These are phyloP conservation scores for Troides helena DNA, from an alignment of 2,888 invertebrate species.

Conservation along the genomic window DNA sequence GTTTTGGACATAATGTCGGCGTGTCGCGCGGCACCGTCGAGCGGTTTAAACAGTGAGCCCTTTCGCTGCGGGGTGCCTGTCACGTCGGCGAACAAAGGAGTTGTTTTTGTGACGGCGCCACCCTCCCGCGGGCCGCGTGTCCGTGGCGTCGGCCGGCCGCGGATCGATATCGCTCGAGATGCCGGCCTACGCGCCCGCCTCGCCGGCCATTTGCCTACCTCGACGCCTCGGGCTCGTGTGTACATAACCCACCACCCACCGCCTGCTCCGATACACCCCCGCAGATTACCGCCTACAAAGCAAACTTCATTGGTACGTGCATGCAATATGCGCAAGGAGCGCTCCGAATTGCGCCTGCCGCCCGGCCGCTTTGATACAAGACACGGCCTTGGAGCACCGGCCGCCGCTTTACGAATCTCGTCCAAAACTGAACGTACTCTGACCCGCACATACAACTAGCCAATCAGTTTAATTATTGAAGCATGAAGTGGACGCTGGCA, in stretches of 20 bases:
- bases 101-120: constrained; percentile 63
- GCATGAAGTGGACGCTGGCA: constrained; percentile 27
- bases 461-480: constrained; percentile 67
- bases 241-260: constrained; percentile 76
- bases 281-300: constrained; percentile 80
- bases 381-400: constrained; percentile 44
- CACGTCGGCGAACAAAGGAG: constrained; percentile 72
- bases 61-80: constrained; percentile 38
- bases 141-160: constrained; percentile 68
- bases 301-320: constrained; percentile 80
- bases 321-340: constrained; percentile 80
- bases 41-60: constrained; percentile 20
- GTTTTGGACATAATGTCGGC: neutral
- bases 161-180: constrained; percentile 78
- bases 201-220: constrained; percentile 80
- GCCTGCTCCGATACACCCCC: constrained; percentile 73
- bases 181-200: constrained; percentile 76
- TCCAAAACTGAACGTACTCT: constrained; percentile 45
- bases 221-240: constrained; percentile 79
- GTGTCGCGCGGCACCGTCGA: neutral
- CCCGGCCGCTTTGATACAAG: constrained; percentile 73
- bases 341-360: constrained; percentile 67
- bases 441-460: constrained; percentile 43
- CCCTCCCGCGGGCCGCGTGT: constrained; percentile 52
- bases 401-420: constrained; percentile 51